phyloP scores from a whole-genome alignment of 2,797 vertebrate genomes.

The Ctenopoma kingsleyae region DNA sequence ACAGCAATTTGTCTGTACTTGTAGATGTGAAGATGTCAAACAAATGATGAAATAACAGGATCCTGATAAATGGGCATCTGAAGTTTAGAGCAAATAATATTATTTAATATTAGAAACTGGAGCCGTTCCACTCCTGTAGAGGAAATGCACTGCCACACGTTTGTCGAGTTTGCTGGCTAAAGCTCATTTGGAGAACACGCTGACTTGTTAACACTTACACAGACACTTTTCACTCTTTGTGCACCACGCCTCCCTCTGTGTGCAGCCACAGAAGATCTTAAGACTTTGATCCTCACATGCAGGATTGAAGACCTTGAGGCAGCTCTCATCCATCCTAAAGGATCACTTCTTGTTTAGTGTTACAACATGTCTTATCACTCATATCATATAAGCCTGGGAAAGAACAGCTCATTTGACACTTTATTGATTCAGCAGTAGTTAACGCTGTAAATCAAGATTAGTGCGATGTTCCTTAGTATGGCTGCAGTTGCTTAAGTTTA shows the following conservation, averaged over 20 bases:
- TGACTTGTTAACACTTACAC: neutral
- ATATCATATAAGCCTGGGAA: conserved; percentile 16
- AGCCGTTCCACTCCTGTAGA: neutral
- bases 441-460: conserved; percentile 27
- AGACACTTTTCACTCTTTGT: neutral
- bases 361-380: conserved; percentile 45
- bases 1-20: conserved; percentile 29
- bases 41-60: conserved; percentile 1
- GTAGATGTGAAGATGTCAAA: conserved; percentile 40
- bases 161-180: neutral
- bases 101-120: neutral
- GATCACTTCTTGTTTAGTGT: conserved; percentile 9
- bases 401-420: conserved; percentile 26
- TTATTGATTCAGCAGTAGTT: conserved; percentile 4
- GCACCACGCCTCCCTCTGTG: neutral
- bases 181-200: neutral
- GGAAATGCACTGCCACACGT: neutral
- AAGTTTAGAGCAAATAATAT: neutral
- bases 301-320: conserved; percentile 4
- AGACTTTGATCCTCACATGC: conserved; percentile 36
- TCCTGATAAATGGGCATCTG: neutral
- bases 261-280: neutral
- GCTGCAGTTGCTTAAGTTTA: neutral
- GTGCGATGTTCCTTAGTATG: neutral
- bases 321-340: neutral